Conservation (phyloP, 2,113 vertebrate genomes). For the Nothobranchius furzeri region DNA sequence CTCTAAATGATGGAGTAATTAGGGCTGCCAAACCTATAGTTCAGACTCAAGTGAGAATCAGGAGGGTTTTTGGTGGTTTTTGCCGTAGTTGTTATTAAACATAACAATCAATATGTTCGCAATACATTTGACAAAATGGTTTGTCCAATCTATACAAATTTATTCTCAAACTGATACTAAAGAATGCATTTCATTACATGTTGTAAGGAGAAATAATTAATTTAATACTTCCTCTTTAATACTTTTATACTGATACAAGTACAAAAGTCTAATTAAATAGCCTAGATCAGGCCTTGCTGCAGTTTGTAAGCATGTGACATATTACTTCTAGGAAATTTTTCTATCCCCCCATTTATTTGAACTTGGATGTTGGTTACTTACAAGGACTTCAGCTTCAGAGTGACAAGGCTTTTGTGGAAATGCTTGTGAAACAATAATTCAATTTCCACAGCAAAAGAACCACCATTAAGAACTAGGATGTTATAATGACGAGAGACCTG, state of each 20-base stretch:
- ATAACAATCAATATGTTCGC: too few species aligned
- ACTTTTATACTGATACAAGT: background rate
- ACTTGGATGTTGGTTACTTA: background rate
- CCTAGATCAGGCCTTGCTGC: too few species aligned
- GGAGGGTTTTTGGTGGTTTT: too few species aligned
- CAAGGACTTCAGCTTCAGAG: conserved; percentile 1
- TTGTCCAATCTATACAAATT: too few species aligned
- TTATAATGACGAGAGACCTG: conserved; percentile 1
- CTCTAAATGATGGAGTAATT: too few species aligned
- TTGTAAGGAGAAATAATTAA: too few species aligned
- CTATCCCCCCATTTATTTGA: background rate
- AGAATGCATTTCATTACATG: too few species aligned
- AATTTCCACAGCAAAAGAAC: background rate
- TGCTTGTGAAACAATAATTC: background rate
- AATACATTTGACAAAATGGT: too few species aligned
- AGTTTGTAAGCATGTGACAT: too few species aligned
- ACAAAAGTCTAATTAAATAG: background rate
- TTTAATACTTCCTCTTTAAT: background rate
- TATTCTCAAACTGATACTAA: too few species aligned
- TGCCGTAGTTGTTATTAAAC: too few species aligned
- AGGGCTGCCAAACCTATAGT: background rate
- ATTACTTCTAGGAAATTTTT: too few species aligned
- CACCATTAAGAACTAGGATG: background rate
- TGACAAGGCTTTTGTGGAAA: background rate
- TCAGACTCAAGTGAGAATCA: background rate